Base-by-base conservation (phyloP, 2,113 vertebrate species). In the Periophthalmus modestus region DNA sequence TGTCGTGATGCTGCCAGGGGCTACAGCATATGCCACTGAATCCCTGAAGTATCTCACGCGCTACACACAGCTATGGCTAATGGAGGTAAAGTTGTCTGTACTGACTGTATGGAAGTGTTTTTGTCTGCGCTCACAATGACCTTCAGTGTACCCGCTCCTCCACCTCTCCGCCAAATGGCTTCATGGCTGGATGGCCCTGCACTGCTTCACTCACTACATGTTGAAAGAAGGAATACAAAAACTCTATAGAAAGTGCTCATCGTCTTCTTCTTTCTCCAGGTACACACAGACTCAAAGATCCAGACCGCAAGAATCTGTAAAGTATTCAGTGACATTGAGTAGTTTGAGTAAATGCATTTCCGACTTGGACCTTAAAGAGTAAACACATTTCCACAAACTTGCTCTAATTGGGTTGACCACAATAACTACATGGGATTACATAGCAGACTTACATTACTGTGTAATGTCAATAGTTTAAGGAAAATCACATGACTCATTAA, bases 21-120 rank as follows among this genome's bases (percentile, higher is more conserved):
- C 90, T 92, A 85, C 88, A 87, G 90, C 93, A 92, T 90, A 93
- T 86, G 92, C 89, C 91, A 94, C 89, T 68, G 89, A 94, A 90
- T 95, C 92, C 90, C 93, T 69, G 84, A 89, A 85, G 91, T 88
- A 90, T 83, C 71, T 75, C 58, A 82, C 74, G 83, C 78, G 89
- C 91, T 91, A 94, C 95, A 94, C 85, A 92, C 81, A 90, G 87
- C 81, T 83, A 72, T 89, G 89, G 90, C 90, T 94, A 94, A 94
- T 81, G 50, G 93, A 93, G 85, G 83, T 74, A 82, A 68, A 75
- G 78, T 75, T 87, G 79, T 85, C 76, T 81, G 62, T 58, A 73
- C 55, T 68, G 39, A 67, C 66, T 67, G 39, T 75, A 82, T 24
- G 46, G 68, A 65, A 71, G 77, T 79, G 50, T 82, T 71, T 77